Conservation (phyloP, 2,797 vertebrate species). For the Paratrypauchen microcephalus region DNA sequence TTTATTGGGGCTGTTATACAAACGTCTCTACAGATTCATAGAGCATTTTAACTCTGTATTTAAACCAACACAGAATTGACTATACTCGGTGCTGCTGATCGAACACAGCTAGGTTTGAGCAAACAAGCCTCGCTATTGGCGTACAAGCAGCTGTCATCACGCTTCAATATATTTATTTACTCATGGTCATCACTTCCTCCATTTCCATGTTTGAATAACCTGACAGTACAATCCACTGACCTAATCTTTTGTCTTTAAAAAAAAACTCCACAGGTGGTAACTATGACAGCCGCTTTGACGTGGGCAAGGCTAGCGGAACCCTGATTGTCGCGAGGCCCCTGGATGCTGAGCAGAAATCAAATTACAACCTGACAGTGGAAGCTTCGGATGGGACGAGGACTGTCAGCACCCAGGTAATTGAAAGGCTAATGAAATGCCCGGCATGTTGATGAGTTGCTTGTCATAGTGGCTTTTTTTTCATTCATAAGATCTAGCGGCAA, state of each 20-base stretch:
- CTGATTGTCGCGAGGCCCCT: conserved; percentile 92
- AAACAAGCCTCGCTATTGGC: background rate
- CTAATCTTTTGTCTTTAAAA: conserved; percentile 62
- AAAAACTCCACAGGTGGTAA: conserved; percentile 87
- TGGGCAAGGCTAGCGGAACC: conserved; percentile 95
- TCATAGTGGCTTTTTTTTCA: conserved; percentile 46
- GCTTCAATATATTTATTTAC: conserved; percentile 38
- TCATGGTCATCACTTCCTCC: conserved; percentile 13
- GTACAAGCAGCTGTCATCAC: conserved; percentile 11
- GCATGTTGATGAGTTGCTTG: conserved; percentile 65
- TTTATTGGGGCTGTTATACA: background rate
- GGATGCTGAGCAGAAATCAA: conserved; percentile 94
- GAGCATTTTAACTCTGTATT: background rate
- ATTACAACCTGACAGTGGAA: conserved; percentile 97
- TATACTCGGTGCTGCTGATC: background rate
- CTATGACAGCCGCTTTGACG: conserved; percentile 96
- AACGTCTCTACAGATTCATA: background rate
- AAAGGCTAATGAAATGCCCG: conserved; percentile 65
- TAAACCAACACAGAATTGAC: background rate
- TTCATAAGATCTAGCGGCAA: conserved; percentile 25
- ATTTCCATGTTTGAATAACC: conserved; percentile 40
- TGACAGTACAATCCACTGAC: conserved; percentile 23
- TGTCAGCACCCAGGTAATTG: conserved; percentile 93
- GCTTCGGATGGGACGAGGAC: conserved; percentile 94
- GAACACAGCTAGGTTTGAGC: background rate